Percentiles rank a stretch among this genome's conserved stretches.
These are phyloP conservation scores for Pseudorhombus dupliciocellatus DNA, from an alignment of 2,113 vertebrate species.

Conservation along the genomic window DNA sequence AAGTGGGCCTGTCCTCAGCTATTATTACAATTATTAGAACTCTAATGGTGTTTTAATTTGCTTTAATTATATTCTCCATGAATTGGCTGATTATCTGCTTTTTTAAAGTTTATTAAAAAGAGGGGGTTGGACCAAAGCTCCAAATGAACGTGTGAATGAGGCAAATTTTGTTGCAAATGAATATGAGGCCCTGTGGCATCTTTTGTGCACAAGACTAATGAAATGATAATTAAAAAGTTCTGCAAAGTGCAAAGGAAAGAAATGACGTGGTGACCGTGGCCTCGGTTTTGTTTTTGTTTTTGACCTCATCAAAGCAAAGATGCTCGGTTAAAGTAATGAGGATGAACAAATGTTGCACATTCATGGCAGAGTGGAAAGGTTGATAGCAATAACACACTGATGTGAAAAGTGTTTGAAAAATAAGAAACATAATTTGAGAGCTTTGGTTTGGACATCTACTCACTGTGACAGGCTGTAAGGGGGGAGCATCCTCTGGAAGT, in stretches of 20 bases:
- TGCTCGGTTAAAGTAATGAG: not conserved
- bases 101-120: not conserved
- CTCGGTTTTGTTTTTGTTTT: not conserved
- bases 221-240: not conserved
- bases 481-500: not conserved
- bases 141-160: not conserved
- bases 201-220: slow-evolving; percentile 14
- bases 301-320: not conserved
- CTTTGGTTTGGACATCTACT: not conserved
- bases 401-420: not conserved
- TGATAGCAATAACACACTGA: not conserved
- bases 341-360: no score
- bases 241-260: not conserved
- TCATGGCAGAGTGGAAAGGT: not conserved
- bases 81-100: not conserved
- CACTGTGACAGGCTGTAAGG: not conserved
- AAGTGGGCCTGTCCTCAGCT: no score
- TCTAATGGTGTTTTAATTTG: no score
- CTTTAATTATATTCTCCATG: not conserved
- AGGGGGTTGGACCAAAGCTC: not conserved
- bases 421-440: not conserved
- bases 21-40: no score
- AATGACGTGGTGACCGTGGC: not conserved
- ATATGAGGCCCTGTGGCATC: not conserved
- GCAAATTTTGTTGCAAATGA: slow-evolving; percentile 1